Conservation (phyloP, 2,888 invertebrate species). For the Aphelenchoides bicaudatus region DNA sequence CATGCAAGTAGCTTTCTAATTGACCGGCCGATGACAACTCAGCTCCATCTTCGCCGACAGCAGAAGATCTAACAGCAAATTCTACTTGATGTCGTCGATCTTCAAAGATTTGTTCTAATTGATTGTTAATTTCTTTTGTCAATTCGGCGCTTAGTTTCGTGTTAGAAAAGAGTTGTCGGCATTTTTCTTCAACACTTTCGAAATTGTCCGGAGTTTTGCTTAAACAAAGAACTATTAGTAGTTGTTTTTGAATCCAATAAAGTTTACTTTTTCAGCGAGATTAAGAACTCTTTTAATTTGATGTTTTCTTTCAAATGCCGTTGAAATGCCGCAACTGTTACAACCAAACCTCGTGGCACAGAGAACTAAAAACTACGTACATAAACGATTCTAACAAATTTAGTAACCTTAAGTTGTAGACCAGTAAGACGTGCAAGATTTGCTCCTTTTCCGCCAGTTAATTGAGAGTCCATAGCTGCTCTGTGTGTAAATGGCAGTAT, state of each 20-base stretch:
- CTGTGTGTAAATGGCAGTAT: slow-evolving; percentile 41
- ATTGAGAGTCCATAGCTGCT: slow-evolving; percentile 59
- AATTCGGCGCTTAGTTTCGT: neutral
- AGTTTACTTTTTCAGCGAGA: neutral
- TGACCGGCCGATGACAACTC: slow-evolving; percentile 80
- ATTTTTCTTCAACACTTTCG: neutral
- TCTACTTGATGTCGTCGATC: slow-evolving; percentile 17
- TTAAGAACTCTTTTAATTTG: slow-evolving; percentile 20
- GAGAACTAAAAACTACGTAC: slow-evolving; percentile 29
- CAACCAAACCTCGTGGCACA: slow-evolving; percentile 47
- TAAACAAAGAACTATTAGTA: slow-evolving; percentile 15
- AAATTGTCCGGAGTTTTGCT: neutral
- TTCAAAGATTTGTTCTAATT: slow-evolving; percentile 8
- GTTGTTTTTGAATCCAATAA: too few species aligned
- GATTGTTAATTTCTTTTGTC: neutral
- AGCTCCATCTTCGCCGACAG: slow-evolving; percentile 76
- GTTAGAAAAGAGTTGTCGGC: neutral
- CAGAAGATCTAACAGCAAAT: slow-evolving; percentile 63
- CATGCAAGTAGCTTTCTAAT: slow-evolving; percentile 75
- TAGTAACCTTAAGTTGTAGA: slow-evolving; percentile 42
- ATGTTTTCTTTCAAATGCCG: slow-evolving; percentile 33
- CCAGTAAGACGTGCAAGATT: slow-evolving; percentile 70
- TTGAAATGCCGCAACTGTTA: slow-evolving; percentile 43
- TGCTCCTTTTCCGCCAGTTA: slow-evolving; percentile 77
- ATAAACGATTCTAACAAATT: neutral